Evolutionary conservation across 2,113 vertebrate genomes (phyloP).

Genomic region (Gila orcuttii): DNA sequence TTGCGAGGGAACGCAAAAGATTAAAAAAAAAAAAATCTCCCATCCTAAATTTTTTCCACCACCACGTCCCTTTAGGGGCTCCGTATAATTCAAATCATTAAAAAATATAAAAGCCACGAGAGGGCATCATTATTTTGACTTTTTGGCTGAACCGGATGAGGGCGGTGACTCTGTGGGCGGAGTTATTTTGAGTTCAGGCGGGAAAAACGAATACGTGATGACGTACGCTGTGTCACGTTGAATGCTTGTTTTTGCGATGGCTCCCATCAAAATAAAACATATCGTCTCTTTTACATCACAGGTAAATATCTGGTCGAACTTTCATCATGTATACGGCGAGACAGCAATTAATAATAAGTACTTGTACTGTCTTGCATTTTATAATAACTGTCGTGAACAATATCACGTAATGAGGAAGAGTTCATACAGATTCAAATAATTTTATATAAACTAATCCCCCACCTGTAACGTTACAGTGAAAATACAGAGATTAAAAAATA

Average conservation of each 20-base stretch:
- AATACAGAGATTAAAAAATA: neutral
- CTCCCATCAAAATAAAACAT: slow-evolving; percentile 72
- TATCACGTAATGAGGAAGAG: neutral
- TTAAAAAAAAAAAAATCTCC: too few species aligned
- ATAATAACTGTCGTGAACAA: neutral
- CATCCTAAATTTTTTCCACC: too few species aligned
- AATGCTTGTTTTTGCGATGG: slow-evolving; percentile 61
- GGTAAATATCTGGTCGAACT: slow-evolving; percentile 59
- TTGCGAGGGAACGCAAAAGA: too few species aligned
- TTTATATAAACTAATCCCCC: neutral
- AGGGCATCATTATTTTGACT: neutral
- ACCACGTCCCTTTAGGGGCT: too few species aligned
- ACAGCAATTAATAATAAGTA: neutral
- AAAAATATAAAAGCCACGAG: neutral
- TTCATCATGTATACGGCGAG: neutral
- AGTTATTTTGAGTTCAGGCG: neutral
- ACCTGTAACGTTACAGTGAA: neutral
- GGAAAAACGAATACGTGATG: slow-evolving; percentile 23
- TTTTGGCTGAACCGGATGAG: neutral
- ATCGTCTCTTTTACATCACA: slow-evolving; percentile 80
- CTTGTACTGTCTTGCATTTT: neutral
- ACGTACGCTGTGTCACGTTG: neutral
- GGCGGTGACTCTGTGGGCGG: neutral
- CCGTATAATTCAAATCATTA: too few species aligned
- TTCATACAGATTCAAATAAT: neutral